Evolutionary conservation across 2,113 vertebrate genomes (phyloP).

Genomic region (Amazona vittata): DNA sequence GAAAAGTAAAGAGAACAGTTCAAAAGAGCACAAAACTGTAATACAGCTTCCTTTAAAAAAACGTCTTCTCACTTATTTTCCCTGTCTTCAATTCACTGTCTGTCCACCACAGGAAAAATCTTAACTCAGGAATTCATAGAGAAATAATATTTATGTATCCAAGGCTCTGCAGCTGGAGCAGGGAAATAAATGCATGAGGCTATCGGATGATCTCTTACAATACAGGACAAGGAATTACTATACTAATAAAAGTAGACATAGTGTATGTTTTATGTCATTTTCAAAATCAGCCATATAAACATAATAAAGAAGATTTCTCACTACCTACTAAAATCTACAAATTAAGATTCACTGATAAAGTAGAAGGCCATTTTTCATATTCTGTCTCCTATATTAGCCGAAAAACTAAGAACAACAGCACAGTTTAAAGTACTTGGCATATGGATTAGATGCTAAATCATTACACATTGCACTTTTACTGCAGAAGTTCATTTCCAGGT

Average conservation of each 20-base stretch:
- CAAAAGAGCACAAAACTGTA: slow-evolving; percentile 8
- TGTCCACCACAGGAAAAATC: slow-evolving; percentile 6
- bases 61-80: neutral
- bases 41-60: slow-evolving; percentile 18
- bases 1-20: slow-evolving; percentile 42
- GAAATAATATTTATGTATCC: neutral
- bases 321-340: neutral
- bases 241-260: neutral
- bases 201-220: neutral
- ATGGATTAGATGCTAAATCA: slow-evolving; percentile 14
- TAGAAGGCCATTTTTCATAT: neutral
- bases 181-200: neutral
- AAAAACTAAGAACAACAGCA: slow-evolving; percentile 4
- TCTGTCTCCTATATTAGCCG: neutral
- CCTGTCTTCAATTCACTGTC: slow-evolving; percentile 2
- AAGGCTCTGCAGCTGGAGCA: slow-evolving; percentile 3
- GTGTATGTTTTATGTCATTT: neutral
- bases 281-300: neutral
- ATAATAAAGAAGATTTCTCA: neutral
- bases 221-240: slow-evolving; percentile 14
- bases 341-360: neutral
- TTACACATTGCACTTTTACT: slow-evolving; percentile 47
- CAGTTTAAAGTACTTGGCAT: slow-evolving; percentile 13
- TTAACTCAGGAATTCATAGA: slow-evolving; percentile 29
- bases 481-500: slow-evolving; percentile 66